Percentiles rank a stretch among this genome's conserved stretches.
phyloP scores from a whole-genome alignment of 2,888 invertebrate genomes.

The Clepsis dumicolana region DNA sequence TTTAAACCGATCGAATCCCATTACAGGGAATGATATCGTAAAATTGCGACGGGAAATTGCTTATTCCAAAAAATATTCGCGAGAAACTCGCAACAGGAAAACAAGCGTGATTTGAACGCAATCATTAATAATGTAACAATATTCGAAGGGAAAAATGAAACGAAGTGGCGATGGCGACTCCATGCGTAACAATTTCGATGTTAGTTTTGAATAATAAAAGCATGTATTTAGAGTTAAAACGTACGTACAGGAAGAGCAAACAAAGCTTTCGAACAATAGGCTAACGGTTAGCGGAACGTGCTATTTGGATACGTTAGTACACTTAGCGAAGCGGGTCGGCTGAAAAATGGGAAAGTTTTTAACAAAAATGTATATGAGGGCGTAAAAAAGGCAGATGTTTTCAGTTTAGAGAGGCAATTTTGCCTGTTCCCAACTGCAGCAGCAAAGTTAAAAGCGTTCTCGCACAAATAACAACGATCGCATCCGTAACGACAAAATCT shows the following conservation, averaged over 20 bases:
- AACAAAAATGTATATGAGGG: slow-evolving; percentile 2
- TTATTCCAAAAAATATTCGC: slow-evolving; percentile 19
- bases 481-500: neutral
- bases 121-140: slow-evolving; percentile 26
- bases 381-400: neutral
- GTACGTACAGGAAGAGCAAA: slow-evolving; percentile 38
- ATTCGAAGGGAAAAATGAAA: slow-evolving; percentile 19
- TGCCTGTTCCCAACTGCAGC: neutral
- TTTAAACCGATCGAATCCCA: slow-evolving; percentile 34
- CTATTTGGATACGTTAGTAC: slow-evolving; percentile 23
- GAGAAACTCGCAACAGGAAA: slow-evolving; percentile 14
- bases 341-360: slow-evolving; percentile 16
- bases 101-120: slow-evolving; percentile 9
- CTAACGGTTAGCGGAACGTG: slow-evolving; percentile 25
- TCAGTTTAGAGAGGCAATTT: neutral
- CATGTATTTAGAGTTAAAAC: slow-evolving; percentile 26
- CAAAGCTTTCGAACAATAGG: slow-evolving; percentile 36
- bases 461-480: slow-evolving; percentile 9
- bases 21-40: slow-evolving; percentile 37
- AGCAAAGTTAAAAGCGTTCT: slow-evolving; percentile 9
- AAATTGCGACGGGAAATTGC: slow-evolving; percentile 29
- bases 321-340: slow-evolving; percentile 26
- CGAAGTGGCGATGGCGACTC: slow-evolving; percentile 1
- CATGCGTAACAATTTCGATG: slow-evolving; percentile 20
- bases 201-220: slow-evolving; percentile 36